Conservation (phyloP, 2,113 vertebrate genomes). For the Calypte anna region DNA sequence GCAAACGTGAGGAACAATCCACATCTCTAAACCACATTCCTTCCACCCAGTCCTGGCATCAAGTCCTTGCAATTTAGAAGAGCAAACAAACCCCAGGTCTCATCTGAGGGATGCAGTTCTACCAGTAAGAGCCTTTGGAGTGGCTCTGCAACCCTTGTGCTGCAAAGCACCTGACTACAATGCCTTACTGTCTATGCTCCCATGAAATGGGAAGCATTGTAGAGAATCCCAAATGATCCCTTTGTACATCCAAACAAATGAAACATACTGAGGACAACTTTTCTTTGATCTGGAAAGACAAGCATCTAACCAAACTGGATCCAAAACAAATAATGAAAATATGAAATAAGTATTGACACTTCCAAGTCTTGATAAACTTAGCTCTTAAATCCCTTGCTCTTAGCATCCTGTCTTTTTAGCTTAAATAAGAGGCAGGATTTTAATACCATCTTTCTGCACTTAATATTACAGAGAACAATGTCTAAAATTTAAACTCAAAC, state of each 20-base stretch:
- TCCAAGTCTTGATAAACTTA: background rate
- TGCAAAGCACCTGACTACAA: conserved; percentile 57
- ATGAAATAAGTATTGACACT: background rate
- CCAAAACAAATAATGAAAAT: background rate
- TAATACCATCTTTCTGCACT: background rate
- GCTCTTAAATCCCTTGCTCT: background rate
- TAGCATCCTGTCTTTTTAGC: rapidly evolving
- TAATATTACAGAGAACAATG: background rate
- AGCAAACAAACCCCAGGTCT: conserved; percentile 14
- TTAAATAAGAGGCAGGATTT: background rate
- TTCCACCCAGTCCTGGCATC: background rate
- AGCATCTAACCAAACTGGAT: background rate
- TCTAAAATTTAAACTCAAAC: background rate
- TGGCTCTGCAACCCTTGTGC: conserved; percentile 43
- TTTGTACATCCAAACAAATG: conserved; percentile 35
- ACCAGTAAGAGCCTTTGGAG: conserved; percentile 10
- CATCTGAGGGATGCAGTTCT: background rate
- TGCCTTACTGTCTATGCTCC: conserved; percentile 17
- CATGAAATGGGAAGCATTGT: conserved; percentile 36
- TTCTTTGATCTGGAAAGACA: background rate
- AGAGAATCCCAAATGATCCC: background rate
- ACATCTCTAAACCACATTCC: background rate
- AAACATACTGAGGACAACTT: conserved; percentile 16
- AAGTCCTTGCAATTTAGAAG: background rate
- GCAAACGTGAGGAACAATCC: background rate